Evolutionary conservation across 2,888 invertebrate genomes (phyloP).

Genomic region (Ischnura elegans): DNA sequence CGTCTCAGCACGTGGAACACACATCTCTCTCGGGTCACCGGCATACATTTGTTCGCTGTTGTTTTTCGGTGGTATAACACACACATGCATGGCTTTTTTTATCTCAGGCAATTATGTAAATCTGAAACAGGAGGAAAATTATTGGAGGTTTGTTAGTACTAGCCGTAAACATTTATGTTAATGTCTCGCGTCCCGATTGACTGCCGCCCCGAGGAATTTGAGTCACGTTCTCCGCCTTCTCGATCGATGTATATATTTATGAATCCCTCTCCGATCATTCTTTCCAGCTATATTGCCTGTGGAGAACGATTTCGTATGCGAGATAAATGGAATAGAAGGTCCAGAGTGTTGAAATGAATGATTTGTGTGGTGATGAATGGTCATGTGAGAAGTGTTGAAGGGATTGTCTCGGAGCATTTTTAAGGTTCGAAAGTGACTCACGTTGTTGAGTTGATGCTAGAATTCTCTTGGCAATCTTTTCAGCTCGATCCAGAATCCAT

Average conservation of each 20-base stretch:
- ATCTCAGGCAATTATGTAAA: background rate
- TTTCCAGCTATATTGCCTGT: background rate
- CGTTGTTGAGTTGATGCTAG: too few relatives aligned
- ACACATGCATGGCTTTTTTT: background rate
- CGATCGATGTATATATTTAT: background rate
- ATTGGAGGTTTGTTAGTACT: background rate
- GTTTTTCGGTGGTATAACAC: background rate
- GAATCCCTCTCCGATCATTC: background rate
- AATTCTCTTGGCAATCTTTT: too few relatives aligned
- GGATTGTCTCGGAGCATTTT: too few relatives aligned
- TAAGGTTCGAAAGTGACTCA: too few relatives aligned
- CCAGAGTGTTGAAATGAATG: too few relatives aligned
- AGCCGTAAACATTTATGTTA: background rate
- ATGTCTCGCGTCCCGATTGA: background rate
- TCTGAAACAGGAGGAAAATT: background rate
- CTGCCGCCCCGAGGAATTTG: background rate
- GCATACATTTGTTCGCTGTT: background rate
- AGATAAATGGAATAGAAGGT: too few relatives aligned
- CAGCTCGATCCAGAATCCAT: too few relatives aligned
- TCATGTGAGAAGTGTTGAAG: too few relatives aligned
- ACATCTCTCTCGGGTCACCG: background rate
- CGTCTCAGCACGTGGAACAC: constrained; percentile 1
- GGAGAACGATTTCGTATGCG: too few relatives aligned
- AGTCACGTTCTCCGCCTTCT: background rate
- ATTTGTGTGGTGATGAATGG: too few relatives aligned